Percentiles rank a stretch among this genome's conserved stretches.
These are phyloP conservation scores for Plectus sambesii DNA, from an alignment of 1,140 invertebrate genomes.

Conservation along the genomic window DNA sequence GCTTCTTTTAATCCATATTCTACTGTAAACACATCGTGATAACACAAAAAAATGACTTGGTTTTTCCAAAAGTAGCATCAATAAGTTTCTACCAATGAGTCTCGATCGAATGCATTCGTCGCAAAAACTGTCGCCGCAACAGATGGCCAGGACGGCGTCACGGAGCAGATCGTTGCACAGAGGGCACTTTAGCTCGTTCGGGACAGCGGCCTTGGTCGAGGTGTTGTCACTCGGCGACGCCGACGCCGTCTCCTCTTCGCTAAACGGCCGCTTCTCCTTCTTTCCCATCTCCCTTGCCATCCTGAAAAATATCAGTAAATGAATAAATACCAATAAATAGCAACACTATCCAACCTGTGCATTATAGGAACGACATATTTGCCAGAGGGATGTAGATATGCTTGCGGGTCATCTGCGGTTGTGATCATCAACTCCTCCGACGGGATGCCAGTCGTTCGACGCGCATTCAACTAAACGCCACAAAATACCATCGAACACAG, in stretches of 20 bases:
- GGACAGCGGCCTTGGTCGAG: slow-evolving; percentile 61
- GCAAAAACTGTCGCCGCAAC: slow-evolving; percentile 93
- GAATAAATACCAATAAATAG: no score
- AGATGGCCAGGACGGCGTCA: slow-evolving; percentile 90
- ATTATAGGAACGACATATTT: slow-evolving; percentile 78
- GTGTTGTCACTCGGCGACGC: slow-evolving; percentile 20
- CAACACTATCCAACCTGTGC: slow-evolving; percentile 81
- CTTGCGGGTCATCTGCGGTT: slow-evolving; percentile 71
- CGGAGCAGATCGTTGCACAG: slow-evolving; percentile 82
- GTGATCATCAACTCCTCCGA: slow-evolving; percentile 76
- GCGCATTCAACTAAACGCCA: slow-evolving; percentile 57
- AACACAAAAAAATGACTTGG: slow-evolving; percentile 7
- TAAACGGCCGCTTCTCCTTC: no score
- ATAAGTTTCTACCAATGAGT: slow-evolving; percentile 6
- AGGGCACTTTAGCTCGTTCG: slow-evolving; percentile 75
- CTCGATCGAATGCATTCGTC: slow-evolving; percentile 69
- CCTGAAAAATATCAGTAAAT: no score
- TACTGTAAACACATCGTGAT: no score
- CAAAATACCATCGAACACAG: slow-evolving; percentile 17
- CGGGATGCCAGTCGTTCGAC: slow-evolving; percentile 91
- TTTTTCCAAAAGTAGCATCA: slow-evolving; percentile 2
- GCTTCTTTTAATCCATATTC: no score
- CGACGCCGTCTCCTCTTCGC: no score
- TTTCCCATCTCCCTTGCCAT: no score
- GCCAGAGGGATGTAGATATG: slow-evolving; percentile 81